Conservation (phyloP, 1,140 invertebrate genomes). For the Zaprionus capensis region DNA sequence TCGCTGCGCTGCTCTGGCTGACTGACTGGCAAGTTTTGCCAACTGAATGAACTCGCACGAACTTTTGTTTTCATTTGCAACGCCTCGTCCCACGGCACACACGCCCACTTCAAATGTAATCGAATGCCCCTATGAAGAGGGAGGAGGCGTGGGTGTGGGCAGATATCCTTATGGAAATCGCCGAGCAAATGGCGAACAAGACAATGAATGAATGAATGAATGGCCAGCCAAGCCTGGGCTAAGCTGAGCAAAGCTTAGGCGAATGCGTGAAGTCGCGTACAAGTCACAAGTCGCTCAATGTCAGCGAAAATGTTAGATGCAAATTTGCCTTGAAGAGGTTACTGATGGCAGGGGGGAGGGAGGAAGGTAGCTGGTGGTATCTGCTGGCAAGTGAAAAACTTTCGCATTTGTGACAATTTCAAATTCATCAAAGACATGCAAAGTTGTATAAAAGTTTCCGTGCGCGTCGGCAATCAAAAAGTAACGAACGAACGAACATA, state of each 20-base stretch:
- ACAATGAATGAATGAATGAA: conserved; percentile 65
- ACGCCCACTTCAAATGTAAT: conserved; percentile 34
- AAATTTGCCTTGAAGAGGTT: conserved; percentile 45
- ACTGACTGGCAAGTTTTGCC: conserved; percentile 66
- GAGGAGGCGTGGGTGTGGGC: not conserved
- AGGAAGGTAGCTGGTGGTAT: conserved; percentile 18
- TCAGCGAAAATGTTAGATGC: conserved; percentile 69
- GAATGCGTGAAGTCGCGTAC: conserved; percentile 49
- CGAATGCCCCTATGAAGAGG: conserved; percentile 12
- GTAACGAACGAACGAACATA: conserved; percentile 71
- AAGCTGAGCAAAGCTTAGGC: not conserved
- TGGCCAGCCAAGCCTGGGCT: not conserved
- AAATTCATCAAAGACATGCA: conserved; percentile 83
- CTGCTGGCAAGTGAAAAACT: conserved; percentile 72
- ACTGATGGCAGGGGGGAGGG: not conserved
- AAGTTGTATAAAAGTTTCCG: conserved; percentile 69
- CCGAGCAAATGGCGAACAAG: conserved; percentile 7
- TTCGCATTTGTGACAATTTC: conserved; percentile 82
- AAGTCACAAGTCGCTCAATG: conserved; percentile 76
- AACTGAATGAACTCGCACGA: conserved; percentile 80
- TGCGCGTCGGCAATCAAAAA: conserved; percentile 77
- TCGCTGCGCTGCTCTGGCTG: conserved; percentile 4
- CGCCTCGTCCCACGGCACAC: conserved; percentile 12
- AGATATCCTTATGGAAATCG: conserved; percentile 48
- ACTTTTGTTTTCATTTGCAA: conserved; percentile 77